Evolutionary conservation across 2,797 vertebrate species (phyloP).

Genomic region (Clarias platycephalus): DNA sequence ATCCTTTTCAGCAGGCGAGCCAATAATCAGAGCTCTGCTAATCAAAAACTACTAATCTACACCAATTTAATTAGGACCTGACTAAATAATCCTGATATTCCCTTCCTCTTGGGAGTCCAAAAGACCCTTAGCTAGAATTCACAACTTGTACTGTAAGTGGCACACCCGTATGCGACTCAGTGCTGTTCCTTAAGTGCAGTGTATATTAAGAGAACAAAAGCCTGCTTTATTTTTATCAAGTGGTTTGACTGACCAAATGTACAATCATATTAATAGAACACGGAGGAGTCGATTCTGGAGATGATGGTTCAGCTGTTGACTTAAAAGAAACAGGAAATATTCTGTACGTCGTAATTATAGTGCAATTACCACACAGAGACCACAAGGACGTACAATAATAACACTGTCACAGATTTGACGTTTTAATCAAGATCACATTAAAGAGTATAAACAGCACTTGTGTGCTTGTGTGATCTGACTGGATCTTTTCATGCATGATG

Average conservation of each 20-base stretch:
- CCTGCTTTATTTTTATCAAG: neutral
- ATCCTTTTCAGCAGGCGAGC: neutral
- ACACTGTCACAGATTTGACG: neutral
- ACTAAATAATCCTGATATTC: slow-evolving; percentile 5
- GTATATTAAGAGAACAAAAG: neutral
- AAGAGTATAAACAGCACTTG: neutral
- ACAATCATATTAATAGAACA: slow-evolving; percentile 6
- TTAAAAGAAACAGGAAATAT: neutral
- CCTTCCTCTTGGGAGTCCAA: slow-evolving; percentile 4
- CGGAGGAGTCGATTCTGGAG: neutral
- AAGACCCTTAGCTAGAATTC: neutral
- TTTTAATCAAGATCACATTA: neutral
- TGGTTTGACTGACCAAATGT: neutral
- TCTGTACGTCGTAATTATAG: neutral
- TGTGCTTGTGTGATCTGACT: neutral
- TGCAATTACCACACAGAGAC: neutral
- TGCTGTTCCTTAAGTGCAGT: neutral
- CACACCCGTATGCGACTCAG: neutral
- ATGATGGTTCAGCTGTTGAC: neutral
- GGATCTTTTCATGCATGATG: neutral
- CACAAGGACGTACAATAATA: neutral
- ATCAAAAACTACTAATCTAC: slow-evolving; percentile 1
- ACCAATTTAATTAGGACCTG: neutral
- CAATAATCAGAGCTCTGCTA: neutral
- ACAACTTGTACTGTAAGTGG: neutral